phyloP scores from a whole-genome alignment of 1,140 invertebrate genomes.

The Gerris buenoi region DNA sequence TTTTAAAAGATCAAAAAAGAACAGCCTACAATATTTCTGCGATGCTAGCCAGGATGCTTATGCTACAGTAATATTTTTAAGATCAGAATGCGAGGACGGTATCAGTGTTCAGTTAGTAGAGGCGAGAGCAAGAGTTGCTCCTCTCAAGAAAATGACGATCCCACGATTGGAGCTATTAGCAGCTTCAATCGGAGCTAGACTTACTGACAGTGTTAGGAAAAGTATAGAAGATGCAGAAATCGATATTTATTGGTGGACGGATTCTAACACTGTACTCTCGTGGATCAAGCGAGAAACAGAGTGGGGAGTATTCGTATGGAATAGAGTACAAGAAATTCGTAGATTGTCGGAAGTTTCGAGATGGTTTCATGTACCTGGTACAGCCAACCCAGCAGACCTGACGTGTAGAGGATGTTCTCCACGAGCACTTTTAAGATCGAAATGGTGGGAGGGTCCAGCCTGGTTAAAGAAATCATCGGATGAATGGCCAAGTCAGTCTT shows the following conservation, averaged over 20 bases:
- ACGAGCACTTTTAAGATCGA: conserved; percentile 22
- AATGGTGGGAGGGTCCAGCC: conserved; percentile 30
- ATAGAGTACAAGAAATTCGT: background rate
- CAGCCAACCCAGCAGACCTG: conserved; percentile 23
- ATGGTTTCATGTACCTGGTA: conserved; percentile 5
- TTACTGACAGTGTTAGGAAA: conserved; percentile 11
- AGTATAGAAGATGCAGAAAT: background rate
- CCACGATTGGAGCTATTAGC: conserved; percentile 31
- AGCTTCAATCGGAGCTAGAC: conserved; percentile 25
- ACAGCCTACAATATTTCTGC: conserved; percentile 15
- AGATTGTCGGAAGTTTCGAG: background rate
- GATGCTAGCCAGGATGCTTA: conserved; percentile 26
- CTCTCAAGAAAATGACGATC: conserved; percentile 26
- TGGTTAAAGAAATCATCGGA: conserved; percentile 22
- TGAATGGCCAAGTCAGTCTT: no score
- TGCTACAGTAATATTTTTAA: conserved; percentile 22
- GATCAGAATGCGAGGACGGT: conserved; percentile 18
- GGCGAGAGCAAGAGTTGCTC: conserved; percentile 26
- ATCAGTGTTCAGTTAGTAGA: conserved; percentile 25
- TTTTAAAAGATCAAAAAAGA: background rate
- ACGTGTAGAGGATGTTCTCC: conserved; percentile 28
- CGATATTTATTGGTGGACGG: background rate
- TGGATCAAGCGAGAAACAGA: conserved; percentile 4
- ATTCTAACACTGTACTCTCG: conserved; percentile 2
- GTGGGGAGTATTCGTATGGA: conserved; percentile 1